These are phyloP conservation scores for Peucedramus taeniatus DNA, from an alignment of 2,113 vertebrate species.

Conservation along the genomic window DNA sequence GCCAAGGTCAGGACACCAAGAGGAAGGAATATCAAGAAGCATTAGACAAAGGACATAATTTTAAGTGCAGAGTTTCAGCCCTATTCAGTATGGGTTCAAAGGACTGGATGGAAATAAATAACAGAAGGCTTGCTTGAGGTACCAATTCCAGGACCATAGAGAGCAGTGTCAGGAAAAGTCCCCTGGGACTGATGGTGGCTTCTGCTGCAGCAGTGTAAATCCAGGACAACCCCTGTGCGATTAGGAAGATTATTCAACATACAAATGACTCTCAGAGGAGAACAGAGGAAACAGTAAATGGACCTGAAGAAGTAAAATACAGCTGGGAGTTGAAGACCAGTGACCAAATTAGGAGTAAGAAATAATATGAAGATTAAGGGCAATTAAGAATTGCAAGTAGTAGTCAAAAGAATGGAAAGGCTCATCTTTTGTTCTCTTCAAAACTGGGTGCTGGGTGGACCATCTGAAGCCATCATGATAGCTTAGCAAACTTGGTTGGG, in stretches of 20 bases:
- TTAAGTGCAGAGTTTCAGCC: slow-evolving; percentile 12
- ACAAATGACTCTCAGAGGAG: neutral
- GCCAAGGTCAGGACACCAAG: slow-evolving; percentile 6
- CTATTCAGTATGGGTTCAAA: neutral
- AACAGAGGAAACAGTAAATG: neutral
- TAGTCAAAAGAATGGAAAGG: neutral
- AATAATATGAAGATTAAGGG: neutral
- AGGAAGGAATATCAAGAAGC: neutral
- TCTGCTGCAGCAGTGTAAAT: neutral
- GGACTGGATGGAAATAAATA: slow-evolving; percentile 11
- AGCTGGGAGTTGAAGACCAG: neutral
- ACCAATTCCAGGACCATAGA: neutral
- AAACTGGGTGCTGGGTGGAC: neutral
- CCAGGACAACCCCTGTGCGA: neutral
- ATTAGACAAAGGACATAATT: neutral
- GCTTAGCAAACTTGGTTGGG: neutral
- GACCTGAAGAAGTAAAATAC: neutral
- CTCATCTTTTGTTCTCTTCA: neutral
- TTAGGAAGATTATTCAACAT: neutral
- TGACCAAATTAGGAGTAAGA: neutral
- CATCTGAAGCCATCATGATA: neutral
- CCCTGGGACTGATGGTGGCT: neutral
- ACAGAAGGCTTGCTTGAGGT: neutral
- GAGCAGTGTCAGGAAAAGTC: neutral
- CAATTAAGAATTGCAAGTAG: neutral